Evolutionary conservation across 2,888 invertebrate genomes (phyloP), one percentile per base, ranked within the genome.

Genomic region (Synanthedon andrenaeformis): DNA sequence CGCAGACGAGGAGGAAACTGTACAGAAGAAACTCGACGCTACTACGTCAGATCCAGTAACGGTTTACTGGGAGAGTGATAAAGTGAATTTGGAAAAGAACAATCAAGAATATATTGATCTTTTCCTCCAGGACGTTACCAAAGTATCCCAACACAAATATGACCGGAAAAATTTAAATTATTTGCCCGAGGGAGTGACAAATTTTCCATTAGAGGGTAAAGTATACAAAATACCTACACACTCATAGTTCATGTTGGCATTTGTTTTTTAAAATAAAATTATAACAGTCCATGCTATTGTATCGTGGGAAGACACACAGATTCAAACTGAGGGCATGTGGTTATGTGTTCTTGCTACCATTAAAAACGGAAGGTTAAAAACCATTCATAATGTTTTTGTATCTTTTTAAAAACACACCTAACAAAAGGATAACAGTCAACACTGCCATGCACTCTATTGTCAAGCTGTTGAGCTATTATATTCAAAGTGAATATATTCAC

Each of bases 1-100:
- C 13, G 55, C 70, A 52, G 77, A 79, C 55, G 74, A 75, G 56
- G 62, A 58, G 56, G 67, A 69, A 58, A 55, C 57, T 53, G 54
- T 57, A 56, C 57, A 65, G 53, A 2, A 49, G 49, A 17, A 17
- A 6, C 13, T 17, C 12, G 49, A 49, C 35, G 14, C 41, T 3
- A 49, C 57, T 67, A 35, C 59, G 63, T 42, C 60, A 57, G 77
- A 79, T 63, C 82, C 82, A 81, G 82, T 80, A 82, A 75, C 70
- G 73, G 80, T 74, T 54, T 89, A 87, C 67, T 89, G 88, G 88
- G 83, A 86, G 64, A 74, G 72, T 61, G 85, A 88, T 59, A 79
- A 78, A 65, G 61, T 75, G 64, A 64, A 74, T 57, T 67, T 74
- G 45, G 61, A 64, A 55, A 74, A 76, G 57, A 76, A 73, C 53